These are phyloP conservation scores for Drosophila watanabei DNA, from an alignment of 1,140 invertebrate species.

Conservation along the genomic window DNA sequence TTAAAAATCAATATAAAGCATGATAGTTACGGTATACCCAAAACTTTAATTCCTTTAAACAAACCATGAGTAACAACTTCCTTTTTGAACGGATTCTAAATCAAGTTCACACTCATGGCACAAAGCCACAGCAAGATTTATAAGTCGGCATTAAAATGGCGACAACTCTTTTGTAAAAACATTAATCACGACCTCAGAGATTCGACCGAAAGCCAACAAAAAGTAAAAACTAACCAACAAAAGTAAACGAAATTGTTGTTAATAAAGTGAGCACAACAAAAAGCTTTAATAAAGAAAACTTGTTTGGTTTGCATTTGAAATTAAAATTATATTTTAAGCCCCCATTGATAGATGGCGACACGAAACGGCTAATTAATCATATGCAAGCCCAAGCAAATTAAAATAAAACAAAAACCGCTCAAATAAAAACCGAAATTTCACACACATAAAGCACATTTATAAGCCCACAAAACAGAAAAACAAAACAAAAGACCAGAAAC, in stretches of 20 bases:
- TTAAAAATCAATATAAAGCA: neutral
- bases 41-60: neutral
- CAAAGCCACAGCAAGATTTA: constrained; percentile 57
- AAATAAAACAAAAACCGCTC: constrained; percentile 33
- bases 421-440: constrained; percentile 47
- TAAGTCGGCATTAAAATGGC: constrained; percentile 64
- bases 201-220: constrained; percentile 31
- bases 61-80: constrained; percentile 32
- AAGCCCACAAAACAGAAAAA: constrained; percentile 1
- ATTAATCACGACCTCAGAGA: constrained; percentile 62
- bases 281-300: constrained; percentile 57
- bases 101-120: constrained; percentile 66
- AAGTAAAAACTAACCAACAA: constrained; percentile 28
- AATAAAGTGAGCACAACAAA: constrained; percentile 48
- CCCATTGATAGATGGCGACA: constrained; percentile 72
- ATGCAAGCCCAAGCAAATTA: constrained; percentile 60
- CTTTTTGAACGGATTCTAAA: constrained; percentile 42
- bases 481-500: constrained; percentile 50
- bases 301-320: constrained; percentile 71
- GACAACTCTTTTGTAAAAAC: constrained; percentile 77
- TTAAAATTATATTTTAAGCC: constrained; percentile 64
- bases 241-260: constrained; percentile 60
- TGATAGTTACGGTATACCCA: neutral
- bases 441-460: constrained; percentile 34
- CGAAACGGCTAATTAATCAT: constrained; percentile 77